Evolutionary conservation across 2,888 invertebrate genomes (phyloP).

Genomic region (Agriopis marginaria): DNA sequence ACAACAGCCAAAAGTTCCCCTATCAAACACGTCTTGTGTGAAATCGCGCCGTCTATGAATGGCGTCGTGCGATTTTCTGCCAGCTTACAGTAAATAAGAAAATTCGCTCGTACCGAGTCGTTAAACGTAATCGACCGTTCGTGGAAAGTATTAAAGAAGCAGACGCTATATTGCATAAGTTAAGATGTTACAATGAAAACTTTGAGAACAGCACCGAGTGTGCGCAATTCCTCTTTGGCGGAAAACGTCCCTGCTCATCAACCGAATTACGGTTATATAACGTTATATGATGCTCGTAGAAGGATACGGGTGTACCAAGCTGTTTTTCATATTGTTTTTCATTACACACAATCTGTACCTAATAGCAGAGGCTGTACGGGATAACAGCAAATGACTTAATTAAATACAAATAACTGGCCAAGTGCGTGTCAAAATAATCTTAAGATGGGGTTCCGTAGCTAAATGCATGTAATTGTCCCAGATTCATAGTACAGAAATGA

Average conservation of each 20-base stretch:
- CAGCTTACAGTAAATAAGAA: constrained; percentile 83
- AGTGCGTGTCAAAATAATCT: no score
- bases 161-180: constrained; percentile 85
- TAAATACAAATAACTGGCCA: neutral
- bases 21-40: constrained; percentile 73
- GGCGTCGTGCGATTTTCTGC: constrained; percentile 72
- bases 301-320: constrained; percentile 22
- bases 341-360: constrained; percentile 21
- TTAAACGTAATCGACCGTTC: constrained; percentile 85
- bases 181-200: constrained; percentile 84
- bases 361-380: neutral
- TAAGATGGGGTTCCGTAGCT: no score
- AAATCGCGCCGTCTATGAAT: constrained; percentile 71
- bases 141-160: constrained; percentile 84
- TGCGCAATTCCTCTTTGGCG: constrained; percentile 74
- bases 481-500: no score
- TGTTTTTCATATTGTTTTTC: constrained; percentile 35
- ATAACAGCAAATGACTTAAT: neutral
- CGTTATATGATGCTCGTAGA: constrained; percentile 46
- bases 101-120: constrained; percentile 81
- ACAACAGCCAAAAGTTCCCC: constrained; percentile 65
- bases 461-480: no score
- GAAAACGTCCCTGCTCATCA: constrained; percentile 69
- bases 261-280: constrained; percentile 66
- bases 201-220: constrained; percentile 80